Evolutionary conservation across 1,140 invertebrate species (phyloP).

Genomic region (Drosophila nigrodunni): DNA sequence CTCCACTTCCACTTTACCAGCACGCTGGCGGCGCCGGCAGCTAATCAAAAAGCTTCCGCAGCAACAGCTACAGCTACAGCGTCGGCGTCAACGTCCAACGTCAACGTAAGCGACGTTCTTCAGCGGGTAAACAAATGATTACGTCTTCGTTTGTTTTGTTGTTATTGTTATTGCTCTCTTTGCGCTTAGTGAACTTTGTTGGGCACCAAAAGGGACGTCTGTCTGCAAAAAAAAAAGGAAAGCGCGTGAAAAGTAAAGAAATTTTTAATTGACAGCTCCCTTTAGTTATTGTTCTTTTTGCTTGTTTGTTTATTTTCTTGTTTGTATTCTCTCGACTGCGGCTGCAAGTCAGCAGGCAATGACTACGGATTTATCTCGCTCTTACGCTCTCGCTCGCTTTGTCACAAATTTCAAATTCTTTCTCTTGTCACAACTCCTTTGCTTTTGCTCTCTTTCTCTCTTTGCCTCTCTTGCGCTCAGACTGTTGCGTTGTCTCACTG

Average conservation of each 20-base stretch:
- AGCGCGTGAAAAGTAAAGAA: slow-evolving; percentile 5
- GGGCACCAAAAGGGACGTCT: not conserved
- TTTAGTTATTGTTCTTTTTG: slow-evolving; percentile 20
- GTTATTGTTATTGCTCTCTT: not conserved
- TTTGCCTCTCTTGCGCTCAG: slow-evolving; percentile 20
- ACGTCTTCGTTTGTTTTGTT: slow-evolving; percentile 16
- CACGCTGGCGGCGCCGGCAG: slow-evolving; percentile 34
- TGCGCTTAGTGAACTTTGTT: not conserved
- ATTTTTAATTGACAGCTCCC: slow-evolving; percentile 3
- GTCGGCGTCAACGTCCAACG: not conserved
- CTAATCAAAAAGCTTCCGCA: slow-evolving; percentile 40
- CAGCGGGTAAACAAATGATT: slow-evolving; percentile 47
- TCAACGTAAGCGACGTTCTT: slow-evolving; percentile 2
- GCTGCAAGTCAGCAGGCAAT: slow-evolving; percentile 44
- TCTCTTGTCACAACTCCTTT: slow-evolving; percentile 12
- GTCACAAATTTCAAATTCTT: slow-evolving; percentile 16
- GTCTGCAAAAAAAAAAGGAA: slow-evolving; percentile 5
- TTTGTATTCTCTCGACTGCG: slow-evolving; percentile 20
- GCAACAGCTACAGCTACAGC: slow-evolving; percentile 4
- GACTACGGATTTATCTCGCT: slow-evolving; percentile 7
- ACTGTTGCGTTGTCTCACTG: slow-evolving; percentile 3
- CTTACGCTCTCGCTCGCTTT: slow-evolving; percentile 11
- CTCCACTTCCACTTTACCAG: slow-evolving; percentile 67
- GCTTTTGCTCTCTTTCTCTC: slow-evolving; percentile 14
- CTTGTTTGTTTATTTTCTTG: slow-evolving; percentile 24